These are phyloP conservation scores for Pteropus alecto DNA, from an alignment of 2,113 vertebrate species.

Conservation along the genomic window DNA sequence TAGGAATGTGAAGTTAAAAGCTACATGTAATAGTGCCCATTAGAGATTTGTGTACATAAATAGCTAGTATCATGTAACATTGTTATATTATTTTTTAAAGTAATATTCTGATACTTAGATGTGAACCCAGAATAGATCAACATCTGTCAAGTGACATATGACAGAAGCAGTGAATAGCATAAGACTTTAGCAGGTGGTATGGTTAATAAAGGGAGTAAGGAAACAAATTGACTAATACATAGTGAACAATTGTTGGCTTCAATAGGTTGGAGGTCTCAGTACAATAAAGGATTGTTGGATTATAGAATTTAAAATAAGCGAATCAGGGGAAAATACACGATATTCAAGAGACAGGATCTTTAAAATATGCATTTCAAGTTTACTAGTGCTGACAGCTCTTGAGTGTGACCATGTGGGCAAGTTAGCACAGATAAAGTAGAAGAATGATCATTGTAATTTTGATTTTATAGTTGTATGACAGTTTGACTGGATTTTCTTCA, in stretches of 20 bases:
- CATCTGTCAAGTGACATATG: background rate
- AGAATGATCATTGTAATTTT: background rate
- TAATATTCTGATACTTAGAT: background rate
- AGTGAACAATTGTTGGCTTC: background rate
- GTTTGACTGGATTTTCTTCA: background rate
- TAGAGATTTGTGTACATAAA: background rate
- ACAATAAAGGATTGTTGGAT: background rate
- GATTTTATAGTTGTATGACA: background rate
- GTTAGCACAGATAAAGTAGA: background rate
- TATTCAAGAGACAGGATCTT: background rate
- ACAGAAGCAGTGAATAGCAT: background rate
- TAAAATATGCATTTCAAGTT: background rate
- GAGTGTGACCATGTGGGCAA: background rate
- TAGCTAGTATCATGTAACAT: background rate
- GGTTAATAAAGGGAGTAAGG: background rate
- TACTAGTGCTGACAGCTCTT: background rate
- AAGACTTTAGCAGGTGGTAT: background rate
- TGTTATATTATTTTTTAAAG: background rate
- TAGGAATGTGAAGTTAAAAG: background rate
- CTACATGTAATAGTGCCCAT: background rate
- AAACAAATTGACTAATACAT: background rate
- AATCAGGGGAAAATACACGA: background rate
- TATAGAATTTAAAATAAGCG: background rate
- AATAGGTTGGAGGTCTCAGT: background rate
- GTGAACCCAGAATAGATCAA: background rate